Base-by-base conservation (phyloP, 2,888 invertebrate species). In the Drosophila niveifrons region DNA sequence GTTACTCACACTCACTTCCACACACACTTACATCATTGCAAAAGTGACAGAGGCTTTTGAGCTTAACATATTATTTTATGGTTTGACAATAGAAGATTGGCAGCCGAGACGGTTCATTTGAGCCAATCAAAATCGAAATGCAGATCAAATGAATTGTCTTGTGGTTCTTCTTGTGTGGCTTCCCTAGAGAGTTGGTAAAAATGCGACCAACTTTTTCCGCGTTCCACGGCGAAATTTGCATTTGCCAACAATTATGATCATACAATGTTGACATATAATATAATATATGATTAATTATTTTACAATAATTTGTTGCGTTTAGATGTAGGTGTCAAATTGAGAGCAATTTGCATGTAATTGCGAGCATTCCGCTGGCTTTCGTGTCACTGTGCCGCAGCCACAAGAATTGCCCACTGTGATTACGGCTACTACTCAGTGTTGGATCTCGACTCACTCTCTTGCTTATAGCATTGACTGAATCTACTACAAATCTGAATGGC, bases 121-220 rank as follows among this genome's bases (percentile, higher is more conserved):
- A 66, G 44, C 41, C 15, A 56, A 46, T 34, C 31, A 15, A 51
- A 66, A 41, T 47, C 17, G 41, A 68, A 68, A 72, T 62, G 75
- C 48, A 67, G 61, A 53, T 68, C 53, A 55, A 71, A 47, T 75
- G 15, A 66, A 57, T 28, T 63, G 41, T 41, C 10, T 74, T 73
- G 75, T 58, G 75, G 75, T 73, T 75, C 28, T 58, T 53, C 36
- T 47, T 55, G 59, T 73, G 9, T 43, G 69, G 75, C 63, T 68
- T 75, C 63, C 53, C 17, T 17, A n/a, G 29, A 13, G 17, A 50
- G 59, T 59, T 34, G 18, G 13, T 46, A 23, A 23, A 13, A 13
- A 56, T 56, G 56, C 31, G 44, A 11, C 28, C 13, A 9, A 11
- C 10, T 15, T 15, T 47, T 50, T 56, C 67, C 44, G 44, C 55